Evolutionary conservation across 1,140 invertebrate species (phyloP), one percentile per base, ranked within the genome.

Genomic region (Agrilus planipennis): DNA sequence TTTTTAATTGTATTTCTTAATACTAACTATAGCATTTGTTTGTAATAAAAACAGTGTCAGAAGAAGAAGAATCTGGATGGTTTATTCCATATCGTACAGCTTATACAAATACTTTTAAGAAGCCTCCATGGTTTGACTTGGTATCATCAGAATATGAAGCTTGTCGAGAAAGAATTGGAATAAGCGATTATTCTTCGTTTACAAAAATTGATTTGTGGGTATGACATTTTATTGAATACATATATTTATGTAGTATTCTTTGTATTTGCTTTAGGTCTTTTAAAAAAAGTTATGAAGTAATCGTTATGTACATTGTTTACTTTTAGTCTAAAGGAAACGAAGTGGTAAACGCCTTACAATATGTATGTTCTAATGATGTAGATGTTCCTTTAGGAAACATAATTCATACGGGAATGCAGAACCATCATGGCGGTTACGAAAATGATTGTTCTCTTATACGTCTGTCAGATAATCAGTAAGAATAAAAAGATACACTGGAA

Each of bases 331-430:
- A 84, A 56, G 86, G 83, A 4, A 73, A 71, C 32, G 92, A 96
- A 70, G 90, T 93, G 1, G 81, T 97, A 0, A 76, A 91, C 27
- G 74, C 84, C 32, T 65, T 99, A 10, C 93, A 98, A 63, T 89
- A 89, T 59, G 63, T 98, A 9, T 98, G 94, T 59, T 94, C 91
- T 17, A 97, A 96, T 63, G 84, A 98, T 65, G 86, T 99, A 12
- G 88, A 98, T 63, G 86, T 95, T 7, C 86, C 90, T 1, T 72
- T 93, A 21, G 94, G 92, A 17, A 84, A 84, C 52, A 93, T 98
- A 41, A 89, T 95, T 47, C 94, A 98, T 54, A 97, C 94, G 4
- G 95, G 94, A 41, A 96, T 99, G 92, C 93, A 98, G 64, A 98
- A 98, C 65, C 67, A 77, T 50, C 68, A 73, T 9, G 95, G 95